Evolutionary conservation across 2,797 vertebrate genomes (phyloP), one percentile per base, ranked within the genome.

Genomic region (Eulemur coronatus): DNA sequence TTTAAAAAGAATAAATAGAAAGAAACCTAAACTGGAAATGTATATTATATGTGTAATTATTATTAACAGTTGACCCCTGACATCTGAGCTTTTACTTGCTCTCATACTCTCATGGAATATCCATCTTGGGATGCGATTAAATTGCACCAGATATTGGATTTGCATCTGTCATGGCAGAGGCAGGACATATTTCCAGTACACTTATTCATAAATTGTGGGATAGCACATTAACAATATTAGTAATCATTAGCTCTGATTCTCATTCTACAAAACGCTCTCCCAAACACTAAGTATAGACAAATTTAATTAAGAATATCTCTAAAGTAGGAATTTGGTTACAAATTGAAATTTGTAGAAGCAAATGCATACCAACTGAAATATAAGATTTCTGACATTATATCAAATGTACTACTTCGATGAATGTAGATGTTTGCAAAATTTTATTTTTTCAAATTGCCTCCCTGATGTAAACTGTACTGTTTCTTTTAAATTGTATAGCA

Each of bases 401-500:
- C 97, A 94, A 70, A 92, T 96, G 13, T 91, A 95, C 67, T 92
- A 61, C 67, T 96, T 96, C 33, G 82, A 69, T 43, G 46, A 61
- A 76, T 91, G n/a, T 82, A 82, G 35, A 91, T 0, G 95, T 18
- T 50, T 30, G 48, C 88, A 94, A 57, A 65, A 96, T 91, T 38
- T 96, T 96, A 2, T 48, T 81, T 94, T 91, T 97, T 97, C 76
- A 48, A 61, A 96, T 92, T 98, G 63, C 59, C 43, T 35, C 92
- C 20, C 38, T 91, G 30, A 55, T 75, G 41, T 86, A 35, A 86
- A 48, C 0, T 0, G 5, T 69, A n/a, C 2, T 88, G 48, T 96
- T 98, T 96, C 35, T 75, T 94, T 9, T 5, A 82, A 86, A 67
- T 61, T 59, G 1, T 33, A 67, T 41, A 65, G 0, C 33, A 46